Evolutionary conservation across 1,140 invertebrate genomes (phyloP), one percentile per base, ranked within the genome.

Genomic region (Drosophila sulfurigaster): DNA sequence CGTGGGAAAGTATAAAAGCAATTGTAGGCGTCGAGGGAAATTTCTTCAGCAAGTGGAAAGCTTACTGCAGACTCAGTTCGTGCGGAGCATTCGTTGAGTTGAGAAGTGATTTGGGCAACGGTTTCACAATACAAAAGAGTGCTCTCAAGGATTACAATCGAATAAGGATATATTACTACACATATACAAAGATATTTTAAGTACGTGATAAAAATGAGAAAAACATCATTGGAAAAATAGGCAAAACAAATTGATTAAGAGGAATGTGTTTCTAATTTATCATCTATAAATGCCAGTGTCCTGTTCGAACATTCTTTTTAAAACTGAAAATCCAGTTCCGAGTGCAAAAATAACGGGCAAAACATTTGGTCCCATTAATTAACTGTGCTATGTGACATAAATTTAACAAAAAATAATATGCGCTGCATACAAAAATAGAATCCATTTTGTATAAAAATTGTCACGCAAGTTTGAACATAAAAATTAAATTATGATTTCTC

Each of bases 1-100:
- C 83, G 77, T 78, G 83, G 74, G 75, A 89, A 89, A 85, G 81
- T 85, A 81, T 76, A 85, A 89, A 85, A 79, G 75, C 69, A 89
- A 81, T 89, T 89, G 86, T 89, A 89, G 85, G 86, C 85, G 85
- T 89, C 85, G 78, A 11, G 46, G 72, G 68, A 89, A 81, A 79
- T 89, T 89, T 89, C 85, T 89, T 89, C 60, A 71, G 75, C 79
- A 72, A 79, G 62, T 75, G 62, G 28, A 64, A 68, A 85, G 56
- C 73, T 79, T 74, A 76, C 65, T 73, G 25, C 66, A 43, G 57
- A 66, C 72, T 89, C 85, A 89, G 85, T 89, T 80, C 65, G 58
- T 81, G 78, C 67, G 67, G 48, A 81, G 72, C 85, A 81, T 71
- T 79, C 81, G 63, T 64, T 57, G 81, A 59, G 86, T 85, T 72